Evolutionary conservation across 2,888 invertebrate genomes (phyloP).

Genomic region (Stictocephala bisonia): DNA sequence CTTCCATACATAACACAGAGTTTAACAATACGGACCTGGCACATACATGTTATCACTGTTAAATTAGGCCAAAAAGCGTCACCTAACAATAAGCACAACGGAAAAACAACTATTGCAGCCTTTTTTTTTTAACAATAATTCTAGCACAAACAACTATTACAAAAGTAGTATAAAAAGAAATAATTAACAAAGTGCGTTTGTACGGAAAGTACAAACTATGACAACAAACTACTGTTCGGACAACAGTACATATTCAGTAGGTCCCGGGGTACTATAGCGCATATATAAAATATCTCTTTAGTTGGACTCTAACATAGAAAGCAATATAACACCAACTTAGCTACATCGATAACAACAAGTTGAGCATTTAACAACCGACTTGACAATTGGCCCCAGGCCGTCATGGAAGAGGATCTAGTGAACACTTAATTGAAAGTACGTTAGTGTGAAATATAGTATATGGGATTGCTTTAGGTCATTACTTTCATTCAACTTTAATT

Average conservation of each 20-base stretch:
- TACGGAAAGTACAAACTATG: constrained; percentile 18
- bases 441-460: no score
- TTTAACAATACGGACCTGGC: no score
- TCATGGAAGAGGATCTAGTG: constrained; percentile 18
- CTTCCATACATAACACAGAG: constrained; percentile 23
- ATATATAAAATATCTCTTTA: constrained; percentile 34
- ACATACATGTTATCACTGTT: background rate
- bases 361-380: constrained; percentile 34
- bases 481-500: no score
- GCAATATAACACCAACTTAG: constrained; percentile 42
- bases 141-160: constrained; percentile 23
- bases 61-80: constrained; percentile 27
- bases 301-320: constrained; percentile 36
- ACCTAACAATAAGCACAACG: constrained; percentile 20
- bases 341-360: constrained; percentile 40
- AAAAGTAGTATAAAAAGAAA: constrained; percentile 27
- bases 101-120: constrained; percentile 19
- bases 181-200: constrained; percentile 14
- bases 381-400: constrained; percentile 6
- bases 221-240: background rate
- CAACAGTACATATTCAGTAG: constrained; percentile 9
- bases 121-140: constrained; percentile 15
- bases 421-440: no score
- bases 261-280: constrained; percentile 31
- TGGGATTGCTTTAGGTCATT: no score